Conservation (phyloP, 2,797 vertebrate genomes). For the Bradypodion ventrale region DNA sequence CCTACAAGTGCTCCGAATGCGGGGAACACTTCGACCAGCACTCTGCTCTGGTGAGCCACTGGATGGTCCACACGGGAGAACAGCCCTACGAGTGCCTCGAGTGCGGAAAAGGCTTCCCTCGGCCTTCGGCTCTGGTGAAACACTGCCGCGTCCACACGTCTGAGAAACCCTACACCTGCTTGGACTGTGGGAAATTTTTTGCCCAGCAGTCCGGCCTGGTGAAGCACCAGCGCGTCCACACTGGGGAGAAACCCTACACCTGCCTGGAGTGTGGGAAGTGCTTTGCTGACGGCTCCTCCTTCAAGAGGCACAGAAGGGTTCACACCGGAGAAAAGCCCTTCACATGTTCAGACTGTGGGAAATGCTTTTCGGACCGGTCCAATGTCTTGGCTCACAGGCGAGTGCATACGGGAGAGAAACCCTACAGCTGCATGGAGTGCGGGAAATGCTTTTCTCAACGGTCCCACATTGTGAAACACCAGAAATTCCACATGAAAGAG, state of each 20-base stretch:
- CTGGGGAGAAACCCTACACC: slow-evolving; percentile 67
- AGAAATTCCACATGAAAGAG: slow-evolving; percentile 32
- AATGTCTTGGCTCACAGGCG: slow-evolving; percentile 27
- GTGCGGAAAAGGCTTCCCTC: slow-evolving; percentile 35
- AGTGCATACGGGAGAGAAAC: slow-evolving; percentile 31
- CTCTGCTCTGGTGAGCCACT: slow-evolving; percentile 23
- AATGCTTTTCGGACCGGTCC: slow-evolving; percentile 20
- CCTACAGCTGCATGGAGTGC: slow-evolving; percentile 21
- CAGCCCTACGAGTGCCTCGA: slow-evolving; percentile 30
- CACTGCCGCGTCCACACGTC: slow-evolving; percentile 45
- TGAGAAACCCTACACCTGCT: slow-evolving; percentile 60
- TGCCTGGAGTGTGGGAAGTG: slow-evolving; percentile 63
- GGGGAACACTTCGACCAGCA: slow-evolving; percentile 35
- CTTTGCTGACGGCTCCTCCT: background rate
- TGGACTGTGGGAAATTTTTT: slow-evolving; percentile 67
- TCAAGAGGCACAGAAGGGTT: slow-evolving; percentile 25
- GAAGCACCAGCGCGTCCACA: slow-evolving; percentile 66
- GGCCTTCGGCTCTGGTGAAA: slow-evolving; percentile 12
- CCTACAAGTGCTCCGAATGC: slow-evolving; percentile 32
- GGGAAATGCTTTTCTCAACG: slow-evolving; percentile 38
- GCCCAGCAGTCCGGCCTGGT: slow-evolving; percentile 66
- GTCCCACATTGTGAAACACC: slow-evolving; percentile 31
- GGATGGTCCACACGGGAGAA: slow-evolving; percentile 33
- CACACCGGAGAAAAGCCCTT: slow-evolving; percentile 37
- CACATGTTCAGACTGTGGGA: slow-evolving; percentile 18